A percentile compares a stretch with the other conserved stretches of the same genome.
phyloP scores from a whole-genome alignment of 1,140 invertebrate genomes.

The Diuraphis noxia region DNA sequence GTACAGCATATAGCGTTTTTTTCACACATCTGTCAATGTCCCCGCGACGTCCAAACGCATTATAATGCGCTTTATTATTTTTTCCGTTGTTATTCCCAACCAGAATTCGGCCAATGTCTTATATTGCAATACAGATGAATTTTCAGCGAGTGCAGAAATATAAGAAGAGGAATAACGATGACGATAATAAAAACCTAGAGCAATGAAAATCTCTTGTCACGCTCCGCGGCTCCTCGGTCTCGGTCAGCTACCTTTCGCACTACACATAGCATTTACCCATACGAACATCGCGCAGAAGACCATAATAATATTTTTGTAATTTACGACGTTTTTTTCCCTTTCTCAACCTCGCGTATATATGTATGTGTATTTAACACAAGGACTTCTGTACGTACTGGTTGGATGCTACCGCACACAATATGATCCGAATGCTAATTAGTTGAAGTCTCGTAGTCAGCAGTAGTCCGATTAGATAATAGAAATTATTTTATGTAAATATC shows the following conservation, averaged over 20 bases:
- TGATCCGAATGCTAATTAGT: slow-evolving; percentile 45
- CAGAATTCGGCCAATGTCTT: slow-evolving; percentile 49
- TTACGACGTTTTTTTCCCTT: slow-evolving; percentile 2
- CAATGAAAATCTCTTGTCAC: slow-evolving; percentile 36
- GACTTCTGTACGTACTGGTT: background rate
- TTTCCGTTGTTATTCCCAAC: slow-evolving; percentile 18
- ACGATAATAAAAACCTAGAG: background rate
- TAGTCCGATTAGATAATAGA: background rate
- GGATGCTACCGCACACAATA: background rate
- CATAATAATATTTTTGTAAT: background rate
- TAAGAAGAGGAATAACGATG: background rate
- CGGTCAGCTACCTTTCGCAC: slow-evolving; percentile 40
- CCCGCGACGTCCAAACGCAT: background rate
- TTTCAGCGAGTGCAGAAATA: background rate
- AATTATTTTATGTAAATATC: background rate
- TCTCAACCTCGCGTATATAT: background rate
- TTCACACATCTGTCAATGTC: slow-evolving; percentile 45
- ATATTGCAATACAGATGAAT: slow-evolving; percentile 17
- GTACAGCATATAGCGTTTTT: background rate
- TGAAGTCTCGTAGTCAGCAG: background rate
- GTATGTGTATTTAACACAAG: slow-evolving; percentile 26
- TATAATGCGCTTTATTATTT: background rate
- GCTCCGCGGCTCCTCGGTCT: slow-evolving; percentile 32
- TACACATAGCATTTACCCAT: background rate
- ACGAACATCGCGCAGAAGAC: background rate